phyloP scores from a whole-genome alignment of 2,888 invertebrate species.

The Chrysolina americana region DNA sequence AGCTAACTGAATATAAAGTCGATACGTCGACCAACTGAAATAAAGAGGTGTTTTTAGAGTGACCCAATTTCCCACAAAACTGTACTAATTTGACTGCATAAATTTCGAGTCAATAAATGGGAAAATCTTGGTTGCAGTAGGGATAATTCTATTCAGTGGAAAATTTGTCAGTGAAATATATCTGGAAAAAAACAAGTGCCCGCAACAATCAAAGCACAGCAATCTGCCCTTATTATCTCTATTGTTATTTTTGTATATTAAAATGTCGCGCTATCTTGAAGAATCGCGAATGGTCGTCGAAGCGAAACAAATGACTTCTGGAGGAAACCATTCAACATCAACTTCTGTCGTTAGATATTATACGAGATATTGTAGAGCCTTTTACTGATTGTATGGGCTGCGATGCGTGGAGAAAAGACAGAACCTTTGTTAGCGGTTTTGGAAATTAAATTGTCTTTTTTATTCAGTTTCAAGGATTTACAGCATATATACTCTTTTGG shows the following conservation, averaged over 20 bases:
- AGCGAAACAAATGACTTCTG: conserved; percentile 62
- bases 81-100: too few relatives aligned
- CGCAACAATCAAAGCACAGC: conserved; percentile 5
- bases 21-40: too few relatives aligned
- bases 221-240: conserved; percentile 28
- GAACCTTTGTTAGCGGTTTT: conserved; percentile 43
- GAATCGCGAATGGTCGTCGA: conserved; percentile 60
- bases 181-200: conserved; percentile 4
- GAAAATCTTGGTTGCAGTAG: too few relatives aligned
- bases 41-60: too few relatives aligned
- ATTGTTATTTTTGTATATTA: conserved; percentile 60
- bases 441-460: conserved; percentile 37
- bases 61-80: too few relatives aligned
- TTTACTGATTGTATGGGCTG: conserved; percentile 47
- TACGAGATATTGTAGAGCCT: conserved; percentile 44
- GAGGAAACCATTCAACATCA: conserved; percentile 51
- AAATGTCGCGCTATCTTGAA: conserved; percentile 60
- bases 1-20: too few relatives aligned
- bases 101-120: too few relatives aligned
- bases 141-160: not conserved
- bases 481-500: not conserved
- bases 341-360: conserved; percentile 48
- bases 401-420: conserved; percentile 45
- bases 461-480: conserved; percentile 8
- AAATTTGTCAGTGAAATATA: not conserved